Percentiles rank a stretch among this genome's conserved stretches.
Conservation (phyloP, 2,113 vertebrate genomes). For the Platichthys stellatus region DNA sequence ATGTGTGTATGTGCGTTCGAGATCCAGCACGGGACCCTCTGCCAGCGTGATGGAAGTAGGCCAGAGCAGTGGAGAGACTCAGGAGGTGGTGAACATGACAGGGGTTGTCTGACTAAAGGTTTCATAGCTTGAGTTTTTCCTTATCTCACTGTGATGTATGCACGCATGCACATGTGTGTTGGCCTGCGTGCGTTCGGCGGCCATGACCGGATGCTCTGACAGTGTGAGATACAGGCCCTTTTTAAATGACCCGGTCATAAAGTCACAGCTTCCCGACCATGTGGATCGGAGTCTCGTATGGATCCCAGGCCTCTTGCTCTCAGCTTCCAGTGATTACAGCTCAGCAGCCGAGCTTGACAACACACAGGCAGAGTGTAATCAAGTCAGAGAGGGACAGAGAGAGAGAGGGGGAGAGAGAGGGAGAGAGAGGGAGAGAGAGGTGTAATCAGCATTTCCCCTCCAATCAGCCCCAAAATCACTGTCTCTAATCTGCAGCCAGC, state of each 20-base stretch:
- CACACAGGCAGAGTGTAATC: slow-evolving; percentile 72
- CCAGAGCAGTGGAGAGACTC: slow-evolving; percentile 52
- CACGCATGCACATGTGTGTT: not conserved
- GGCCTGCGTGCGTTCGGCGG: not conserved
- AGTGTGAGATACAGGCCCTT: not conserved
- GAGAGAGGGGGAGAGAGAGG: not conserved
- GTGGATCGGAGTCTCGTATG: slow-evolving; percentile 33
- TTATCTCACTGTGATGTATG: not conserved
- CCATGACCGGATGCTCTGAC: slow-evolving; percentile 1
- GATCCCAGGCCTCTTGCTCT: slow-evolving; percentile 58
- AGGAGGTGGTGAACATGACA: slow-evolving; percentile 29
- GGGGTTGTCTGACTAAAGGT: slow-evolving; percentile 9
- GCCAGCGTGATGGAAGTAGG: slow-evolving; percentile 68
- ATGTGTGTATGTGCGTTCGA: slow-evolving; percentile 4
- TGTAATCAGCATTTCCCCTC: slow-evolving; percentile 77
- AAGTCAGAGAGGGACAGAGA: slow-evolving; percentile 68
- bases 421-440: slow-evolving; percentile 38
- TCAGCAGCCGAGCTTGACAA: slow-evolving; percentile 69
- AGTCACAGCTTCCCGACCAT: slow-evolving; percentile 6
- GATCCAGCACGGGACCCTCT: slow-evolving; percentile 32
- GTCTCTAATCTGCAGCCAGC: slow-evolving; percentile 75
- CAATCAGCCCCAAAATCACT: slow-evolving; percentile 79
- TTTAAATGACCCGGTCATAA: slow-evolving; percentile 32
- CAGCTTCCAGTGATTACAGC: slow-evolving; percentile 73
- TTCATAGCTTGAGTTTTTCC: slow-evolving; percentile 19